A percentile compares a stretch with the other conserved stretches of the same genome.
Evolutionary conservation across 2,888 invertebrate species (phyloP).

Genomic region (Clusia tigrina): DNA sequence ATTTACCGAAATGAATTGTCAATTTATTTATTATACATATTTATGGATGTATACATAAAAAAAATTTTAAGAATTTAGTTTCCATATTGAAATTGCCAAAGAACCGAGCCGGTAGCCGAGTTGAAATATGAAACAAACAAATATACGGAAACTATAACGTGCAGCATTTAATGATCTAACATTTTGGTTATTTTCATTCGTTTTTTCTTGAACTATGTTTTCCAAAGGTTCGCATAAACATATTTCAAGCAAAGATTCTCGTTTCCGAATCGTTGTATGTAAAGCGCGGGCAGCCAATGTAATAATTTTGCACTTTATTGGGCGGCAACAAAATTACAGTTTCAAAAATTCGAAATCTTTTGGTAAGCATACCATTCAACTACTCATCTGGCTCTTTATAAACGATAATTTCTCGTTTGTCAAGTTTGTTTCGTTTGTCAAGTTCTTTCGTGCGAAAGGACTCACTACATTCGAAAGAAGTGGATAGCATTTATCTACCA

Average conservation of each 20-base stretch:
- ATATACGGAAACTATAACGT: neutral
- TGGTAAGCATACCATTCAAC: slow-evolving; percentile 19
- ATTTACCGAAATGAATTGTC: neutral
- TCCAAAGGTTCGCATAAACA: slow-evolving; percentile 12
- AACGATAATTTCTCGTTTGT: slow-evolving; percentile 10
- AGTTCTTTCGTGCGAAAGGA: slow-evolving; percentile 24
- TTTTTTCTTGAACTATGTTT: neutral
- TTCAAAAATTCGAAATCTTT: slow-evolving; percentile 15
- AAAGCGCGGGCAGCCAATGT: slow-evolving; percentile 19
- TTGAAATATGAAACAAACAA: neutral
- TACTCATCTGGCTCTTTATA: slow-evolving; percentile 15
- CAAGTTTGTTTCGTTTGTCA: slow-evolving; percentile 25
- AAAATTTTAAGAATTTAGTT: neutral
- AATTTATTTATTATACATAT: neutral
- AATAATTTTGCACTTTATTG: slow-evolving; percentile 23
- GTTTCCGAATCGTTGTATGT: slow-evolving; percentile 21
- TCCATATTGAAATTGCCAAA: neutral
- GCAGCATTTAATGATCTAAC: neutral
- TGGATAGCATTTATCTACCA: slow-evolving; percentile 25
- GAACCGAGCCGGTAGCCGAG: neutral
- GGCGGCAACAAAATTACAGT: slow-evolving; percentile 18
- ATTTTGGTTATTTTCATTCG: neutral
- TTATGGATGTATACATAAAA: neutral
- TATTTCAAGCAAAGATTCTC: slow-evolving; percentile 17
- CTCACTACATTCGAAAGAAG: slow-evolving; percentile 21